Evolutionary conservation across 1,140 invertebrate species (phyloP), one percentile per base, ranked within the genome.

Genomic region (Lepidotrigona ventralis): DNA sequence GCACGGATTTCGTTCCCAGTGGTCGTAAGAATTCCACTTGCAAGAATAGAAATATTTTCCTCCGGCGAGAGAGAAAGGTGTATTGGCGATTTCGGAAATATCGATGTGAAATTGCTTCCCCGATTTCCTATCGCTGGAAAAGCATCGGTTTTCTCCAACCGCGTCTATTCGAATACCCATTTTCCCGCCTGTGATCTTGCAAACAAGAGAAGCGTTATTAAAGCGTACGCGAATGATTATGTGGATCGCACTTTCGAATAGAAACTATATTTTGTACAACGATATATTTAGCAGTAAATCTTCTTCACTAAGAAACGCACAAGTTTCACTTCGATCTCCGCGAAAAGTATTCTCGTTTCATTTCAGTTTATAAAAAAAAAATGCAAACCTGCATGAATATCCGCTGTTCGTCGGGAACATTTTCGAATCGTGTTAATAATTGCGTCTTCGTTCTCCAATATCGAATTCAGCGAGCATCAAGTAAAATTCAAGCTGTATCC

Each of bases 1-100:
- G 46, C 21, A 73, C 73, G 68, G 77, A 81, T 87, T 76, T 68
- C 71, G 68, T 86, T 86, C 64, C 84, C 60, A 72, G 71, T 76
- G 53, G 60, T 51, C 68, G 23, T 73, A 46, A 46, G 39, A 46
- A 46, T n/a, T 4, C 53, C 46, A 17, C n/a, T 29, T 69, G 11
- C 21, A 19, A 46, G 58, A 46, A 86, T 60, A 64, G 21, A 60
- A 56, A 64, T 66, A n/a, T 33, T 33, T n/a, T 72, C n/a, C 46
- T 4, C 1, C 39, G 71, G n/a, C 26, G 33, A 63, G 72, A 68
- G 64, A 79, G 72, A 68, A 58, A 79, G 53, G 68, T 83, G 60
- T 83, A 33, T 23, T 5, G 63, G n/a, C 56, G 64, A 78, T 82
- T 79, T 70, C 39, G 39, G 39, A 46, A 46, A 46, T 46, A 9